Evolutionary conservation across 2,888 invertebrate species (phyloP), one percentile per base, ranked within the genome.

Genomic region (Rhingia campestris): DNA sequence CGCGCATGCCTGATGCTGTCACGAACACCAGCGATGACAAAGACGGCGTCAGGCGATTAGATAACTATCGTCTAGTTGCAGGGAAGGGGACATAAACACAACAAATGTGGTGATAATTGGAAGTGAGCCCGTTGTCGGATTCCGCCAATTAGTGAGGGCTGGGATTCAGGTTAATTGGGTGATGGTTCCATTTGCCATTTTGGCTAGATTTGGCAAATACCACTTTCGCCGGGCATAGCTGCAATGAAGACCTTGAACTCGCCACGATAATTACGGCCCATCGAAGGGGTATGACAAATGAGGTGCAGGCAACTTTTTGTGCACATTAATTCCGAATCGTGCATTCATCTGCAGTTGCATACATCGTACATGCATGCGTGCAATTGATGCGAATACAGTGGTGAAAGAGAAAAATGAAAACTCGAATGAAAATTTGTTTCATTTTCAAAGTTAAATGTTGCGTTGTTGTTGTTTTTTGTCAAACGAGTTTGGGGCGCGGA

Each of bases 241-340:
- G 33, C 30, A 3, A 41, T 22, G 37, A 32, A 77, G 81, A 81
- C 81, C 81, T 81, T 81, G 81, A 81, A 81, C 81, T 81, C 66
- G 35, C 41, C 45, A 33, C 47, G 45, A 30, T 39, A 7, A 37
- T 32, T 72, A 32, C 51, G 51, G 43, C 59, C 35, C 32, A 12
- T 22, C 22, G 1, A 22, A 22, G 22, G 12, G 56, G 45, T 30
- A 12, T 51, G 32, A 12, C 37, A 51, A 49, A 39, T 43, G 56
- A 33, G 37, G 33, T 39, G 33, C 45, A 37, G 41, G n/a, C 33
- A 70, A 35, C 53, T 53, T 66, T 66, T 47, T 67, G 7, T 54
- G 43, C 35, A 32, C 79, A 66, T 22, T 66, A 6, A 33, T 33
- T 35, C 47, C 32, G 14, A 45, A 32, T 33, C 66, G 49, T 67